A percentile compares a stretch with the other conserved stretches of the same genome.
These are phyloP conservation scores for Parnassius smintheus DNA, from an alignment of 2,888 invertebrate species.

Conservation along the genomic window DNA sequence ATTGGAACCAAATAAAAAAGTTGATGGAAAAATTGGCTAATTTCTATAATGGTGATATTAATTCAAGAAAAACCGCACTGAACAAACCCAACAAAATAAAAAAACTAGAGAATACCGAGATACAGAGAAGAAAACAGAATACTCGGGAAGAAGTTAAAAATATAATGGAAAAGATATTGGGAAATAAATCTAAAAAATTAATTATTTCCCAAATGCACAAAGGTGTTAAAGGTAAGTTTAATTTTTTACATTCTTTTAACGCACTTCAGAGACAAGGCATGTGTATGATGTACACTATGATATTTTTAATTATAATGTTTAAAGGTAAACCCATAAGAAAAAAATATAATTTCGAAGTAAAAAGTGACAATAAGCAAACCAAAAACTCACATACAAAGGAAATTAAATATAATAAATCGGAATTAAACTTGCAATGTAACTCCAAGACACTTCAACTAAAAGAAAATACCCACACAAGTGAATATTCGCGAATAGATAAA, in stretches of 20 bases:
- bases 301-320: conserved; percentile 17
- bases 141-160: conserved; percentile 61
- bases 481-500: not conserved
- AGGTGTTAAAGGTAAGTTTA: conserved; percentile 61
- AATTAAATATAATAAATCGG: not conserved
- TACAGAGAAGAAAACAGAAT: conserved; percentile 8
- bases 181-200: conserved; percentile 51
- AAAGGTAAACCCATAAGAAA: conserved; percentile 58
- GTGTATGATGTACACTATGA: not conserved
- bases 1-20: conserved; percentile 66
- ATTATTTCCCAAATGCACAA: conserved; percentile 58
- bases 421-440: not conserved
- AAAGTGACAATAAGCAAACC: not conserved
- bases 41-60: conserved; percentile 52
- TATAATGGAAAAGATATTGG: conserved; percentile 65
- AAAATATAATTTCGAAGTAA: conserved; percentile 37
- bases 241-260: conserved; percentile 1
- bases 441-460: not conserved
- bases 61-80: conserved; percentile 40
- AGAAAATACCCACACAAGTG: not conserved
- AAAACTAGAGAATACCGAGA: conserved; percentile 31
- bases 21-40: conserved; percentile 56
- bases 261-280: too few species aligned
- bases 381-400: conserved; percentile 6
- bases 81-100: conserved; percentile 29